These are phyloP conservation scores for Conomelus anceps DNA, from an alignment of 2,888 invertebrate species.

Conservation along the genomic window DNA sequence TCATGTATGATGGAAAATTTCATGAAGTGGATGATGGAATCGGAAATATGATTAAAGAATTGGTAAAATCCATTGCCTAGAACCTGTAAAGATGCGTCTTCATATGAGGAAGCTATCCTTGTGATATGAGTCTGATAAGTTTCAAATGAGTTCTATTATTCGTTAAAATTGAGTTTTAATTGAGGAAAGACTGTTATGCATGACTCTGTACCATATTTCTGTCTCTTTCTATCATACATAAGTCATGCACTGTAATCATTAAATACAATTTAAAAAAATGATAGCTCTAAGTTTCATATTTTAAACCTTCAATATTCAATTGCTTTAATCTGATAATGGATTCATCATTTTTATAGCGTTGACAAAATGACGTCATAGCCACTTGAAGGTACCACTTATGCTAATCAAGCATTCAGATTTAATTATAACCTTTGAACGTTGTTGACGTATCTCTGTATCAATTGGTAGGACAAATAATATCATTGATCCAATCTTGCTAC, in stretches of 20 bases:
- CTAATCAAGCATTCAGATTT: too few relatives aligned
- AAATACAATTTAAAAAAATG: not conserved
- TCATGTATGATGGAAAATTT: constrained; percentile 47
- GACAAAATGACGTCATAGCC: too few relatives aligned
- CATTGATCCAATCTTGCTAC: too few relatives aligned
- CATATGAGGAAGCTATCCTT: not conserved
- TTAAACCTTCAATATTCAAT: not conserved
- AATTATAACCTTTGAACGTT: too few relatives aligned
- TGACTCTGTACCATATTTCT: too few relatives aligned
- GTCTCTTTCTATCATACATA: too few relatives aligned
- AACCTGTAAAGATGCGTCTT: not conserved
- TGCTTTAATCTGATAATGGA: too few relatives aligned
- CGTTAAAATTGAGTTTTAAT: not conserved
- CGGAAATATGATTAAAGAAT: constrained; percentile 44
- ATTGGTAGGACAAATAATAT: too few relatives aligned
- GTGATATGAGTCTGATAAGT: not conserved
- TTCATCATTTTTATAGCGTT: too few relatives aligned
- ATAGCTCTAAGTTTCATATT: not conserved
- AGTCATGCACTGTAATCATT: not conserved
- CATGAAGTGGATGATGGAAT: constrained; percentile 48
- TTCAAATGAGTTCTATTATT: not conserved
- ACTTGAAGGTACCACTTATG: too few relatives aligned
- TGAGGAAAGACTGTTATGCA: not conserved
- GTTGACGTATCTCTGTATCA: too few relatives aligned
- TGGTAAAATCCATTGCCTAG: not conserved